These are phyloP conservation scores for Pomatostomus ruficeps DNA, from an alignment of 2,113 vertebrate species.

Conservation along the genomic window DNA sequence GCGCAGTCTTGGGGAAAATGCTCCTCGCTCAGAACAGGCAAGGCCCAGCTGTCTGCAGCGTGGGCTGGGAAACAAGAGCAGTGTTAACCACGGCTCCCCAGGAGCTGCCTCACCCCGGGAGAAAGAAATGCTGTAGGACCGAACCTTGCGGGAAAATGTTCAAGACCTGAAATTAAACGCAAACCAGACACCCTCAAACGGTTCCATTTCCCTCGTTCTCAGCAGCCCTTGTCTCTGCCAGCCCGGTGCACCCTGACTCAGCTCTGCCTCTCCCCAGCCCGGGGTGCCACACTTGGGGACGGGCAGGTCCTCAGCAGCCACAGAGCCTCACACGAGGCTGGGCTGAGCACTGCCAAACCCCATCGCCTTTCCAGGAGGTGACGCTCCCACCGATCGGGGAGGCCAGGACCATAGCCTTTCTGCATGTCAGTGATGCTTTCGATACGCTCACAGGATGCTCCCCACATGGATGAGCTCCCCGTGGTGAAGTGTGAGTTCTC, in stretches of 20 bases:
- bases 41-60: neutral
- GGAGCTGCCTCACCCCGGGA: neutral
- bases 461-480: neutral
- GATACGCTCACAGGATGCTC: neutral
- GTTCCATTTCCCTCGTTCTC: neutral
- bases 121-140: neutral
- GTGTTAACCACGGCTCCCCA: neutral
- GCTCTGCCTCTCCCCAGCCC: neutral
- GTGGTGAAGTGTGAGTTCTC: neutral
- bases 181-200: neutral
- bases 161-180: neutral
- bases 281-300: no score
- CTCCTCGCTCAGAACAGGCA: neutral
- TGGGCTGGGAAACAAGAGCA: neutral
- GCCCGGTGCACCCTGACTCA: fast-evolving
- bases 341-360: neutral
- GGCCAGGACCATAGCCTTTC: neutral
- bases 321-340: fast-evolving
- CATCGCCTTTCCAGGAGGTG: no score
- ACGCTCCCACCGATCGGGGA: neutral
- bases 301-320: fast-evolving
- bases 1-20: neutral
- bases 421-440: neutral
- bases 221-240: no score
- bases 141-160: neutral